These are phyloP conservation scores for zebrafish (Danio rerio) DNA, from an alignment of 2,113 vertebrate genomes.

Conservation along the genomic window DNA sequence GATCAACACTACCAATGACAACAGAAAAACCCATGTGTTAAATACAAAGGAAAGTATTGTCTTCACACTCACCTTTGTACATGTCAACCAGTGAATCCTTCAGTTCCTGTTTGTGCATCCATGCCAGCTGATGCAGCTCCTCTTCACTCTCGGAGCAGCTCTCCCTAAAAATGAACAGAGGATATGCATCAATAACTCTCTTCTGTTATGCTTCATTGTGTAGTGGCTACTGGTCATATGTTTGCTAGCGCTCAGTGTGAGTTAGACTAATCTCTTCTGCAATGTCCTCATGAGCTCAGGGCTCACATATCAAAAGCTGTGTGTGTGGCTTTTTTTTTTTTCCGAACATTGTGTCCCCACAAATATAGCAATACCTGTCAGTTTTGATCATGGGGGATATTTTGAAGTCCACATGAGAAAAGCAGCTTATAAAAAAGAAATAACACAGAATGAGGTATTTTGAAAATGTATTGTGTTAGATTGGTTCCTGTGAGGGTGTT, in stretches of 20 bases:
- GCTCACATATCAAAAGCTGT: constrained; percentile 8
- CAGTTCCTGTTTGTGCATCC: constrained; percentile 68
- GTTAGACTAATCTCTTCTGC: constrained; percentile 39
- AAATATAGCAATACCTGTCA: too few species aligned
- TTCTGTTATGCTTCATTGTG: background rate
- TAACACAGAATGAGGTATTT: too few species aligned
- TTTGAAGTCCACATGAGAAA: too few species aligned
- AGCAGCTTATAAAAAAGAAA: too few species aligned
- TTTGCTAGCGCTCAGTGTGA: constrained; percentile 1
- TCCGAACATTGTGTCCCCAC: too few species aligned
- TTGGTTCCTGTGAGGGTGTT: too few species aligned
- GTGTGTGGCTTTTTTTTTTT: background rate
- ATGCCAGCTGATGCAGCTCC: constrained; percentile 39
- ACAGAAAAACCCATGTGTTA: background rate
- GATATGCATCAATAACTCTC: background rate
- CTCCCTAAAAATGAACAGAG: constrained; percentile 58
- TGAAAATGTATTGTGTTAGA: too few species aligned
- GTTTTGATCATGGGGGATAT: too few species aligned
- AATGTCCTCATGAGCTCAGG: constrained; percentile 40
- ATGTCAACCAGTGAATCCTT: constrained; percentile 66
- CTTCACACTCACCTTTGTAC: constrained; percentile 64
- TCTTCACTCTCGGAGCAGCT: constrained; percentile 57
- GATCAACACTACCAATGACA: too few species aligned
- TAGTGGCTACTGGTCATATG: constrained; percentile 17
- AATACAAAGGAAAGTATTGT: background rate